Evolutionary conservation across 2,797 vertebrate genomes (phyloP), one percentile per base, ranked within the genome.

Genomic region (Eupleurogrammus muticus): DNA sequence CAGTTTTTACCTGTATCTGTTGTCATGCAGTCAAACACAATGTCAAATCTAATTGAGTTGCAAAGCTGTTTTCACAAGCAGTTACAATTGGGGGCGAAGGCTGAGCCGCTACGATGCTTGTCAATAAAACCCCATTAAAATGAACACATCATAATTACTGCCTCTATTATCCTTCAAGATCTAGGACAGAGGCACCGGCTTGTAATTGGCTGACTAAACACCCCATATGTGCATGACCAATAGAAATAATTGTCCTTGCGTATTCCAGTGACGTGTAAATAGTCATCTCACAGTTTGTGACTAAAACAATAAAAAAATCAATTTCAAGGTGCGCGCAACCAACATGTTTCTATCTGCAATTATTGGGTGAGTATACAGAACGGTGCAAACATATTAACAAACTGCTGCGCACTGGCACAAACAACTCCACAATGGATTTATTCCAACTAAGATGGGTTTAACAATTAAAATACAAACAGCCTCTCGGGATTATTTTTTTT

Each of bases 101-200:
- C 83, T 82, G 83, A 78, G 79, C 79, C 5, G 58, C 81, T 75
- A 77, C 72, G 67, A 71, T 84, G 83, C 86, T 88, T 88, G 91
- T 93, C 92, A 94, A 92, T 94, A 93, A 94, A 92, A 89, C 66
- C 81, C 80, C 73, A 90, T 92, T 91, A 91, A 89, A 90, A 91
- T 88, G 77, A 93, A 87, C 87, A 92, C 91, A 92, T 90, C 87
- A 91, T 92, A 92, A 92, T 92, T 91, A 93, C 81, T 78, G 78
- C 73, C 83, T 90, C 82, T 88, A 91, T 92, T 91, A 92, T 92
- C 90, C 90, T 91, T 90, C 89, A 89, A 89, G 90, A 92, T 91
- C 77, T 81, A 82, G 87, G 89, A 91, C 86, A 80, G 88, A 80
- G 75, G 79, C 65, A 28, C 64, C 82, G 12, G 52, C 71, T 73